Evolutionary conservation across 2,888 invertebrate species (phyloP).

Genomic region (Melitaea athalia): DNA sequence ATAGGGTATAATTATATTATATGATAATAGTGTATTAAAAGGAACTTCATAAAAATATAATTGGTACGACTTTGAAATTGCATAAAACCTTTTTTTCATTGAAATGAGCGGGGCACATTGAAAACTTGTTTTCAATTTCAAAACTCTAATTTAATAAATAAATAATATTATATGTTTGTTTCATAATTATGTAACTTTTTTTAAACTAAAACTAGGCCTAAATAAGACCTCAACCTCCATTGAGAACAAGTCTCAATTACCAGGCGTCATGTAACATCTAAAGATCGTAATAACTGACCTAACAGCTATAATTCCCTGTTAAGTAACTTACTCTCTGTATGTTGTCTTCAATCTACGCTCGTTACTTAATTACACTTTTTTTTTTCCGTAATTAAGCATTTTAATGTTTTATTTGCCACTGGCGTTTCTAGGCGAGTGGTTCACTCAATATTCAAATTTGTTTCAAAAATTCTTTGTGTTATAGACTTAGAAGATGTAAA

Average conservation of each 20-base stretch:
- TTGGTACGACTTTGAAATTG: too few relatives aligned
- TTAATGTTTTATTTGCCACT: neutral
- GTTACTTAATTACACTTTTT: constrained; percentile 5
- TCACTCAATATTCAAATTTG: neutral
- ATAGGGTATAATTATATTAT: too few relatives aligned
- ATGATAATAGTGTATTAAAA: too few relatives aligned
- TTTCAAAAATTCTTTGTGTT: neutral
- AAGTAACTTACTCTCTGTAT: neutral
- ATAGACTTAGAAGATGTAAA: neutral
- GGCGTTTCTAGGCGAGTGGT: constrained; percentile 1
- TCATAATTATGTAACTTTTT: too few relatives aligned
- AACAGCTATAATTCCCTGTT: neutral
- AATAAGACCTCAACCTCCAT: neutral
- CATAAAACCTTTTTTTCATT: too few relatives aligned
- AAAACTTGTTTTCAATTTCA: too few relatives aligned
- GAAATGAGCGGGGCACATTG: too few relatives aligned
- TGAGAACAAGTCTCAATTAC: neutral
- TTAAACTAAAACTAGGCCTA: neutral
- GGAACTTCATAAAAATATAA: too few relatives aligned
- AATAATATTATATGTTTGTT: too few relatives aligned
- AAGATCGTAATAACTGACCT: neutral
- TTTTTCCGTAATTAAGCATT: neutral
- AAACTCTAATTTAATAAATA: too few relatives aligned
- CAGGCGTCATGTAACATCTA: neutral
- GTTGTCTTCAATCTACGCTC: neutral